Conservation (phyloP, 2,888 invertebrate genomes). For the Cremastobaeus sp. region DNA sequence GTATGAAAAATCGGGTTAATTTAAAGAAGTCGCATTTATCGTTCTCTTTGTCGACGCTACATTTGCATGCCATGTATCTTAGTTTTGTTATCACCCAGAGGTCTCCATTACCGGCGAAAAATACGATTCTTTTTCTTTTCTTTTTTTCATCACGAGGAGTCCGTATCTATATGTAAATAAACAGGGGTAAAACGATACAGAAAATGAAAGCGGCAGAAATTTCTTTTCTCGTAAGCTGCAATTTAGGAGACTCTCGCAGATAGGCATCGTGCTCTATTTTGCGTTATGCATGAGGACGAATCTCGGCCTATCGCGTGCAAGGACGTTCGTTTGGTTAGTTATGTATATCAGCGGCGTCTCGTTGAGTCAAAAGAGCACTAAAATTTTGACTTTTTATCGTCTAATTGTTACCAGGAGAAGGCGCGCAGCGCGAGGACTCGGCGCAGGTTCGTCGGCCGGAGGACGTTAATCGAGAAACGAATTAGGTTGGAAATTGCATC, state of each 20-base stretch:
- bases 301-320: conserved; percentile 43
- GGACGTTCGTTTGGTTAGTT: conserved; percentile 16
- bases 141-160: conserved; percentile 66
- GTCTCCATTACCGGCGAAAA: conserved; percentile 50
- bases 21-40: conserved; percentile 41
- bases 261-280: conserved; percentile 52
- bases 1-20: conserved; percentile 5
- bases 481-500: too few relatives aligned
- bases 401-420: too few relatives aligned
- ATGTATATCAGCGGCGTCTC: conserved; percentile 19
- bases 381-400: neutral
- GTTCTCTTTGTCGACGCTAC: conserved; percentile 37
- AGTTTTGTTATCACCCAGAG: conserved; percentile 55
- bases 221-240: conserved; percentile 63
- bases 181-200: conserved; percentile 61
- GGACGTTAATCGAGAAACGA: too few relatives aligned
- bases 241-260: conserved; percentile 57
- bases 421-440: too few relatives aligned
- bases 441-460: too few relatives aligned
- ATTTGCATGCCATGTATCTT: conserved; percentile 57
- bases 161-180: conserved; percentile 76
- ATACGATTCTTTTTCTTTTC: conserved; percentile 54
- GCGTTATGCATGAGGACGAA: conserved; percentile 51
- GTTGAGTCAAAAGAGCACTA: neutral
- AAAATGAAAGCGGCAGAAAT: conserved; percentile 63